phyloP scores from a whole-genome alignment of 1,140 invertebrate species.

The Drosophila santomea region DNA sequence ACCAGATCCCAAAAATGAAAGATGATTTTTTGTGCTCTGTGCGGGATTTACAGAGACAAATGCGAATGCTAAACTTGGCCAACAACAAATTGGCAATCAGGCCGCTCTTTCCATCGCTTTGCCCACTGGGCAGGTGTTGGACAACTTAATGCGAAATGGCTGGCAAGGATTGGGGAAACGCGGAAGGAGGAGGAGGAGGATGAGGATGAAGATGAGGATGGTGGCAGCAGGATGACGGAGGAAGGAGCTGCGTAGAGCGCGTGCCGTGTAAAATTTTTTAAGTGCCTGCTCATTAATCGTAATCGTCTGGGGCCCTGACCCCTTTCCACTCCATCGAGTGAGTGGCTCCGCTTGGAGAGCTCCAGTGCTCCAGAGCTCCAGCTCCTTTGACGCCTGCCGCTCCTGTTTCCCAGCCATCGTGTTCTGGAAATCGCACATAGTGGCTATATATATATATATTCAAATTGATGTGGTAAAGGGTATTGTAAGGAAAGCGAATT shows the following conservation, averaged over 20 bases:
- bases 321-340: background rate
- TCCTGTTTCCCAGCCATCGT: background rate
- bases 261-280: constrained; percentile 70
- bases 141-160: constrained; percentile 67
- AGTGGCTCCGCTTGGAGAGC: background rate
- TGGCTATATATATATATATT: background rate
- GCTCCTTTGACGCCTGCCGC: constrained; percentile 34
- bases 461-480: too few species aligned
- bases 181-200: too few species aligned
- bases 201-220: too few species aligned
- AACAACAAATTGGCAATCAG: constrained; percentile 81
- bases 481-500: too few species aligned
- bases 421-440: background rate
- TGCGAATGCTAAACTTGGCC: constrained; percentile 50
- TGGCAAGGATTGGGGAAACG: background rate
- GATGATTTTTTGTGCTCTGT: constrained; percentile 4
- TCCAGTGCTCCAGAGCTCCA: background rate
- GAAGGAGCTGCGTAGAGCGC: constrained; percentile 63
- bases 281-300: constrained; percentile 79
- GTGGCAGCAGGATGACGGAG: too few species aligned
- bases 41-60: constrained; percentile 54
- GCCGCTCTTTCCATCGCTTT: constrained; percentile 46
- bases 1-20: background rate
- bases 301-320: constrained; percentile 55
- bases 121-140: constrained; percentile 77